Conservation (phyloP, 2,113 vertebrate genomes). For the Peromyscus californicus region DNA sequence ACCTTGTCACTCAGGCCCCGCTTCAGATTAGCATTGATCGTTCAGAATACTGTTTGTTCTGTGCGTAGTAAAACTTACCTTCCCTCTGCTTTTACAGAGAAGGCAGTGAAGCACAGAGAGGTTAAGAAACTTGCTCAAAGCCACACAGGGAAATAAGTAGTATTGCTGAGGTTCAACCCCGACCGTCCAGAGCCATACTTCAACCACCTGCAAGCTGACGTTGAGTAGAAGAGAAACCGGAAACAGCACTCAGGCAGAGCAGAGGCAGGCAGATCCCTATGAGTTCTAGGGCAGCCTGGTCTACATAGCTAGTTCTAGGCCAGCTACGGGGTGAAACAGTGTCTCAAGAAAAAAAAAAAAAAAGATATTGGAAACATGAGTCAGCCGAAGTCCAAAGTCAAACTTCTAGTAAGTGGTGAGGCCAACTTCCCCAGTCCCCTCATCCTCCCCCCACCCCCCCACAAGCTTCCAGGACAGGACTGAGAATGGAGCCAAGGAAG, state of each 20-base stretch:
- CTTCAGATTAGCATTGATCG: not conserved
- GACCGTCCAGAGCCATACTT: not conserved
- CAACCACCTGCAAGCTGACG: not conserved
- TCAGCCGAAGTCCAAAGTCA: conserved; percentile 70
- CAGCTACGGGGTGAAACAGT: not conserved
- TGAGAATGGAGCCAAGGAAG: not conserved
- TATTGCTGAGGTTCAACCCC: not conserved
- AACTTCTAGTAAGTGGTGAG: not conserved
- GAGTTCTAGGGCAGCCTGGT: not conserved
- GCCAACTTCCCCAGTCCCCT: not conserved
- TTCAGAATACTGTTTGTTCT: not conserved
- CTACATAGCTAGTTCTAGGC: not conserved
- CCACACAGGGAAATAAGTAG: not conserved
- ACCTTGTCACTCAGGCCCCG: not conserved
- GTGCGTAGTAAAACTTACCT: not conserved
- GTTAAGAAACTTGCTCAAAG: not conserved
- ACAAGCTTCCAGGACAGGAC: conserved; percentile 36
- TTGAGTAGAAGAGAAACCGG: not conserved
- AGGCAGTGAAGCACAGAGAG: not conserved
- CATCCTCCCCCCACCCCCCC: not conserved
- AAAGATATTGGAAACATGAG: not conserved
- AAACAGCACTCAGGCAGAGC: not conserved
- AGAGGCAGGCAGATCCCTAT: not conserved
- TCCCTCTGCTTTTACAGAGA: not conserved
- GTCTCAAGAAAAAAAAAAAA: not conserved